Base-by-base conservation (phyloP, 2,888 invertebrate genomes). In the Schizaphis graminum region DNA sequence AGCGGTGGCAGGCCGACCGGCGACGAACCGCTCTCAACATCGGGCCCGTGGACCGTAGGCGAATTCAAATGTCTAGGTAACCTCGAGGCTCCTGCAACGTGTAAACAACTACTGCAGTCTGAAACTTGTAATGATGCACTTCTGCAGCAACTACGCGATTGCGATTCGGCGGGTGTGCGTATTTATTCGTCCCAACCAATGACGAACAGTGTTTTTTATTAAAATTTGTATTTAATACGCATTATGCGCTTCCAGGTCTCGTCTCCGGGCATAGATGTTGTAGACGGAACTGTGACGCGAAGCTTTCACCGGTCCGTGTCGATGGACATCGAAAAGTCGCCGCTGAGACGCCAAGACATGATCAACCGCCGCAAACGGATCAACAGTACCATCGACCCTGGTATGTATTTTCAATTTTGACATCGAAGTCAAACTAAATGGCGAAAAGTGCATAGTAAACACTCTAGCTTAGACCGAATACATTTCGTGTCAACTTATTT, bases 251-350 rank as follows among this genome's bases (percentile, higher is more conserved):
- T 35, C 28, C 26, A 93, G 93, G 57, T 49, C 10, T 61, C n/a
- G 26, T 47, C 89, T 16, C 11, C 24, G 47, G 47, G 28, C 26
- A 47, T 41, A 35, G 61, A 90, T 28, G 49, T 26, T 2, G 44
- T 67, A 11, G 94, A 94, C 28, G 94, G 90, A n/a, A n/a, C 67
- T 16, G 26, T 90, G 47, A 67, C 24, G 8, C 91, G 94, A 24
- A 94, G 94, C 13, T 98, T 98, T 95, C 98, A 98, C 95, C 97
- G 98, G 95, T 98, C 98, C 1, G 97, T 98, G 95, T 98, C 98
- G 0, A 98, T 98, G 98, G 98, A 98, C 24, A 97, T 97, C 24
- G 96, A 96, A 94, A 97, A 97, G 3, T 97, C 96, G 10, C 97
- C 97, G 0, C 97, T 96, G 96, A 97, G 96, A 93, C 97, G 96